Evolutionary conservation across 2,888 invertebrate genomes (phyloP), one percentile per base, ranked within the genome.

Genomic region (Peribatodes rhomboidaria): DNA sequence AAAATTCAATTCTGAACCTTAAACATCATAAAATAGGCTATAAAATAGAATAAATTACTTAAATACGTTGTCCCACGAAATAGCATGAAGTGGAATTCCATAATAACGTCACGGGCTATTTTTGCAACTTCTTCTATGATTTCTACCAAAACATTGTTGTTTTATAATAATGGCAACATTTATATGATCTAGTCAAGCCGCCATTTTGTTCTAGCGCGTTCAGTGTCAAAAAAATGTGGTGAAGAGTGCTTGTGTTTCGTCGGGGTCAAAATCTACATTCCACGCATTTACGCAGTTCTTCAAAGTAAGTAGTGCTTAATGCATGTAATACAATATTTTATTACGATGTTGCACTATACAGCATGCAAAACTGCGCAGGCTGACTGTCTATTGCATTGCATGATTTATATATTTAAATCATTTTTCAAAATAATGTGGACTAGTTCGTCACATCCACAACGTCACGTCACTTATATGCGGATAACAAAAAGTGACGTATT

Each of bases 11-110:
- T 35, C 35, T 35, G 35, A 53, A 53, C 53, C 53, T 53, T 53
- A 53, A 53, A 53, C 53, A 53, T 53, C 53, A 53, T 53, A 53
- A 53, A 53, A 53, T 53, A 53, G 53, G 53, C 53, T 53, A 53
- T 53, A 53, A 53, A 53, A 53, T 35, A 35, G 35, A 35, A 35
- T 35, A 35, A 35, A 35, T 49, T 49, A 49, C 49, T 49, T 49
- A 49, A 49, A 49, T 49, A 49, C 49, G 49, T 49, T 49, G 49
- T 49, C 49, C 49, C 27, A 49, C 49, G 49, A 49, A 49, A 49
- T 49, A 49, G 49, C 49, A 49, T 49, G 49, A 49, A 49, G 49
- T 49, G 49, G 49, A 49, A 49, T 49, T 49, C 49, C 49, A 27
- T 49, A 49, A 49, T 35, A 49, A 49, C 49, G 27, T 6, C 49